phyloP scores from a whole-genome alignment of 92 coral and sea anemone species.

The Pocillopora meandrina region DNA sequence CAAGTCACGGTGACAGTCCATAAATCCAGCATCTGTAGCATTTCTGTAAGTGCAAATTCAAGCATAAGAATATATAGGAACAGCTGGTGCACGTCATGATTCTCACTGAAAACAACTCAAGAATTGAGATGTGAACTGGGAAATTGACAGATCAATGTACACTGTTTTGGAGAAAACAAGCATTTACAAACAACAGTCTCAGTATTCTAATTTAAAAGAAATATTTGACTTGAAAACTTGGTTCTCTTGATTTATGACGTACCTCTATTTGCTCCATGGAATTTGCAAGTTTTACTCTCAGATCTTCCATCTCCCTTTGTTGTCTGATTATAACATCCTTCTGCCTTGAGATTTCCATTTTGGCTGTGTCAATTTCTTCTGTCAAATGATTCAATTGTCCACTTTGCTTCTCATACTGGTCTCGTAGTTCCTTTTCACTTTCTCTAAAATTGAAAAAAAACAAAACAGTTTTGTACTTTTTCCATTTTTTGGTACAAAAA shows the following conservation, averaged over 20 bases:
- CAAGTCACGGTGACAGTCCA: background rate
- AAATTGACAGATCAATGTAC: too few species aligned
- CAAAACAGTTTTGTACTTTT: background rate
- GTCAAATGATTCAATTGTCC: conserved; percentile 41
- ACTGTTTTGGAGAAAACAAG: background rate
- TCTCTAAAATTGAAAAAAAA: conserved; percentile 5
- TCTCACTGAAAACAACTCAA: too few species aligned
- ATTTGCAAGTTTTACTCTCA: conserved; percentile 50
- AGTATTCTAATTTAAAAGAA: background rate
- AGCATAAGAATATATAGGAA: background rate
- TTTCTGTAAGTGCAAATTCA: background rate
- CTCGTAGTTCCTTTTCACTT: conserved; percentile 12
- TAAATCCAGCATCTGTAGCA: background rate
- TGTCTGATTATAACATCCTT: conserved; percentile 52
- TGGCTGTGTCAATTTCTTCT: conserved; percentile 69
- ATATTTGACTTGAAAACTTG: background rate
- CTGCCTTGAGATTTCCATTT: conserved; percentile 78
- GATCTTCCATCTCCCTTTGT: conserved; percentile 55
- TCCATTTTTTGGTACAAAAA: background rate
- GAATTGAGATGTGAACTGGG: too few species aligned
- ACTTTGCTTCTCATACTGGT: conserved; percentile 42
- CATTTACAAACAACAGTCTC: background rate
- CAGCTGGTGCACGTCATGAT: too few species aligned
- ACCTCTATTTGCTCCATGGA: conserved; percentile 82
- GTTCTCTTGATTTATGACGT: background rate